Evolutionary conservation across 1,140 invertebrate genomes (phyloP), one percentile per base, ranked within the genome.

Genomic region (Sitobion miscanthi): DNA sequence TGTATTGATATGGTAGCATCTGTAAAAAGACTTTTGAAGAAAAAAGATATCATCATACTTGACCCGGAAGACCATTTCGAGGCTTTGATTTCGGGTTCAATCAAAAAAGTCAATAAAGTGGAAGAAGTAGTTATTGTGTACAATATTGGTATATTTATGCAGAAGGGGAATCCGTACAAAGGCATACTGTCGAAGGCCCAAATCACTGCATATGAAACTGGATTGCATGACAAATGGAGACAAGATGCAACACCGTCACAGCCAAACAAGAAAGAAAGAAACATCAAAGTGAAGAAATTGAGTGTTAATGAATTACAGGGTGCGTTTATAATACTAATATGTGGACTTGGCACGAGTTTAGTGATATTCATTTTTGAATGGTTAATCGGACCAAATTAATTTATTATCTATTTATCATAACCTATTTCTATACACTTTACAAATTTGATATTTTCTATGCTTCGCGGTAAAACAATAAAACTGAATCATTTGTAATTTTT

Each of bases 21-120:
- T 9, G 77, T 23, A 21, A 25, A 54, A 47, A 35, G 77, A 8
- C 69, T 92, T 35, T n/a, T 92, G 82, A 20, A 38, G 2, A n/a
- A 42, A 25, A 92, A 83, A 30, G 91, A 92, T n/a, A 54, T 92
- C 5, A 83, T 92, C 11, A 85, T 92, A 42, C 47, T 92, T 17
- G 91, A 92, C 25, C 91, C 91, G 2, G 91, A 92, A 23, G 69
- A 92, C 45, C 91, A 92, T 83, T 92, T 92, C 35, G 91, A 92
- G 23, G 35, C 35, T 14, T 7, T 52, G 6, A 30, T 83, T 21
- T 30, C 11, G 14, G 77, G 47, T 30, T 82, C 42, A 2, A 5
- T 42, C 5, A 92, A 92, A 7, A 83, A 92, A 54, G 91, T 92
- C 9, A 38, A 92, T 38, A 92, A 77, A 20, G 62, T 52, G 1